Conservation (phyloP, 2,113 vertebrate genomes). For the Scomber scombrus region DNA sequence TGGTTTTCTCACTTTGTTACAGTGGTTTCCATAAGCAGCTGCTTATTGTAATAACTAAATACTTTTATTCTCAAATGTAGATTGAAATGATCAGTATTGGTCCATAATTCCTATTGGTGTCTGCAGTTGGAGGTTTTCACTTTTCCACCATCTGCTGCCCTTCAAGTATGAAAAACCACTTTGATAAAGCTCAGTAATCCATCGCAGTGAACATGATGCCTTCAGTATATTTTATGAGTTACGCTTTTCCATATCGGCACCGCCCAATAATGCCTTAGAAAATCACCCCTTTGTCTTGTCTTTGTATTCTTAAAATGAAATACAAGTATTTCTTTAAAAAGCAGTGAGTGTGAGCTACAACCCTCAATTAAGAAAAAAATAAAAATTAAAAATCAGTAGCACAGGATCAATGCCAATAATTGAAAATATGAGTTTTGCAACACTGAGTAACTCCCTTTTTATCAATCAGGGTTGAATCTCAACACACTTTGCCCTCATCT, state of each 20-base stretch:
- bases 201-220: constrained; percentile 4
- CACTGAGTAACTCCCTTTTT: constrained; percentile 21
- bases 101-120: background rate
- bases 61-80: background rate
- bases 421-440: background rate
- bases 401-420: background rate
- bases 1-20: background rate
- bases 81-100: background rate
- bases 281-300: background rate
- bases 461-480: background rate
- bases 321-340: background rate
- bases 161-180: constrained; percentile 26
- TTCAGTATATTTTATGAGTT: background rate
- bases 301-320: constrained; percentile 21
- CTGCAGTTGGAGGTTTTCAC: background rate
- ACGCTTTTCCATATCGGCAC: background rate
- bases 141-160: background rate
- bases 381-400: background rate
- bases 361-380: background rate
- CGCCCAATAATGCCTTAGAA: constrained; percentile 9
- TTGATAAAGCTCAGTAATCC: constrained; percentile 24
- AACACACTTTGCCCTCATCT: background rate
- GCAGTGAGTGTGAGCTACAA: background rate
- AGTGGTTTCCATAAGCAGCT: background rate
- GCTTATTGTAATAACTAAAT: background rate